phyloP scores from a whole-genome alignment of 2,113 vertebrate genomes.

The Furnarius figulus region DNA sequence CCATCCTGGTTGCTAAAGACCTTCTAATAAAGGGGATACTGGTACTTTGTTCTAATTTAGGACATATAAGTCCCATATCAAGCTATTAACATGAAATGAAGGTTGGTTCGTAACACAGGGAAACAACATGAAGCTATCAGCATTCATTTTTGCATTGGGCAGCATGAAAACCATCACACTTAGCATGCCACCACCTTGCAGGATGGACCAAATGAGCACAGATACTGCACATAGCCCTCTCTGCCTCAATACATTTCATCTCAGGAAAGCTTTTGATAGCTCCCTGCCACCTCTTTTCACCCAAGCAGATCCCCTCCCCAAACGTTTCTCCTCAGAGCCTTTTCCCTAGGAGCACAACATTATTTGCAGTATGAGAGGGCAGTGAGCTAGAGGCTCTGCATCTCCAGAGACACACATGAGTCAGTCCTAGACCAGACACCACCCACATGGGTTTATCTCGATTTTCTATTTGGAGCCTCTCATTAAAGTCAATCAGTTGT shows the following conservation, averaged over 20 bases:
- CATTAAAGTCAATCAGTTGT: neutral
- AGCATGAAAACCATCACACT: neutral
- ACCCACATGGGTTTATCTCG: neutral
- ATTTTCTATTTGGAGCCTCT: neutral
- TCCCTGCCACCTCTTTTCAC: neutral
- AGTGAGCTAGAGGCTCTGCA: neutral
- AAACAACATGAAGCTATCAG: neutral
- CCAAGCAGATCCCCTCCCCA: neutral
- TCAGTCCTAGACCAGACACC: neutral
- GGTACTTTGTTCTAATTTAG: neutral
- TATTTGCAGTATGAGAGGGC: neutral
- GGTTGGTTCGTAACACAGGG: neutral
- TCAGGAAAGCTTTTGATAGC: neutral
- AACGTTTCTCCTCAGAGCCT: neutral
- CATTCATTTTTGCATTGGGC: neutral
- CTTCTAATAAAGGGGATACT: neutral
- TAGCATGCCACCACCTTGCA: neutral
- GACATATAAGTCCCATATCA: neutral
- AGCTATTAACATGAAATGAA: neutral
- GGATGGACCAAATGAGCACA: neutral
- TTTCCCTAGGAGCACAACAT: neutral
- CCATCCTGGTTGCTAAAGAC: neutral
- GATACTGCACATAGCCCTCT: neutral
- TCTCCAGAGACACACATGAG: neutral
- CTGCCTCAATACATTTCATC: neutral